Evolutionary conservation across 2,888 invertebrate genomes (phyloP).

Genomic region (Chalcis sispes): DNA sequence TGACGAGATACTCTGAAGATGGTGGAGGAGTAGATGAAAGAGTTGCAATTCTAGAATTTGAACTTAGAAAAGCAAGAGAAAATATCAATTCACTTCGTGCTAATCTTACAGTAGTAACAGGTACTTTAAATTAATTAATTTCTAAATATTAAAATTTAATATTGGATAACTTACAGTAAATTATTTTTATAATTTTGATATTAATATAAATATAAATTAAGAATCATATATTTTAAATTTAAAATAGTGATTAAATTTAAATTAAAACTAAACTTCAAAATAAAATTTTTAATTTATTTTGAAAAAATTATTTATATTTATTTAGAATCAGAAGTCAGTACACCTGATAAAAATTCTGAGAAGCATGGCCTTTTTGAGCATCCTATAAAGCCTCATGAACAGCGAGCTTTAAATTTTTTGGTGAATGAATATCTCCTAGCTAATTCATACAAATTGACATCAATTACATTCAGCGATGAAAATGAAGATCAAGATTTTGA

Average conservation of each 20-base stretch:
- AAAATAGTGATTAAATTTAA: not conserved
- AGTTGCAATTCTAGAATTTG: conserved; percentile 92
- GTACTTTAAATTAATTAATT: conserved; percentile 65
- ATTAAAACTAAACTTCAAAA: not conserved
- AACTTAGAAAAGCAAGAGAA: conserved; percentile 90
- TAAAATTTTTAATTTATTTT: not conserved
- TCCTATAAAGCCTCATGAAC: conserved; percentile 87
- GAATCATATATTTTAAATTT: not conserved
- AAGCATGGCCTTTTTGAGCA: conserved; percentile 72
- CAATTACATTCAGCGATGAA: conserved; percentile 94
- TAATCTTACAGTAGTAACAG: conserved; percentile 88
- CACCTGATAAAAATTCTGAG: conserved; percentile 76
- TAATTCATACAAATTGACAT: conserved; percentile 89
- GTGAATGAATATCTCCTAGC: conserved; percentile 90
- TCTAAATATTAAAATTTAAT: not conserved
- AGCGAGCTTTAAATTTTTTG: conserved; percentile 89
- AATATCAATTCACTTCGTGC: conserved; percentile 89
- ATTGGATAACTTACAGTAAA: too few relatives aligned
- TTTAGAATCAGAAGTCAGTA: conserved; percentile 74
- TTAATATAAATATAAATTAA: not conserved
- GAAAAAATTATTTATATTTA: conserved; percentile 24
- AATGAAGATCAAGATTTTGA: conserved; percentile 94
- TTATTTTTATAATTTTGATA: too few relatives aligned
- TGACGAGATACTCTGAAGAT: conserved; percentile 91
- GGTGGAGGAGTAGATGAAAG: conserved; percentile 88